Conservation (phyloP, 2,797 vertebrate species). For the Neosilurus mollespiculum region DNA sequence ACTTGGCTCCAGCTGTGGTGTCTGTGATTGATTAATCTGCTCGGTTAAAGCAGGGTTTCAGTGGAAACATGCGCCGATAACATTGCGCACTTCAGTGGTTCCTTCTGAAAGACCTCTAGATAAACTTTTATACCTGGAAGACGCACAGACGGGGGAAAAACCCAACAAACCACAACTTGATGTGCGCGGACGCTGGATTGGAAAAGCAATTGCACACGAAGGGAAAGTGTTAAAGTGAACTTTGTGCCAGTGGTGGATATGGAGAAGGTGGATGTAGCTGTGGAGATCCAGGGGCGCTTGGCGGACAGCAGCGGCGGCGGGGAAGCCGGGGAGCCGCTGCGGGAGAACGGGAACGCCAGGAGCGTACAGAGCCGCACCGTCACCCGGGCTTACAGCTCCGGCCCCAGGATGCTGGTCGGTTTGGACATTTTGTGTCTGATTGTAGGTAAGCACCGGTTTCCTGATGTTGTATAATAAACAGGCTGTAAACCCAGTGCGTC, state of each 20-base stretch:
- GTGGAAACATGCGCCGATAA: neutral
- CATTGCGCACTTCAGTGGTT: neutral
- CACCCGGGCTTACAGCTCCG: constrained; percentile 66
- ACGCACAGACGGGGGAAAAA: neutral
- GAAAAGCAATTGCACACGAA: neutral
- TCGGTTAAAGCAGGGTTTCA: neutral
- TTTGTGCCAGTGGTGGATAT: constrained; percentile 16
- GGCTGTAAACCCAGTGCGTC: neutral
- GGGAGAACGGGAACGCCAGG: constrained; percentile 73
- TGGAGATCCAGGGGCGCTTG: constrained; percentile 73
- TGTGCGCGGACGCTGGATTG: neutral
- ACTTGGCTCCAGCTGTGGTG: neutral
- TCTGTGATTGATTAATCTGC: constrained; percentile 27
- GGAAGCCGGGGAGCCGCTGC: constrained; percentile 65
- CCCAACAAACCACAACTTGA: neutral
- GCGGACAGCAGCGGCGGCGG: constrained; percentile 64
- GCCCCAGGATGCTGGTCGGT: constrained; percentile 74
- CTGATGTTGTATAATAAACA: too few relatives aligned
- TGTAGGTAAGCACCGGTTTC: constrained; percentile 70
- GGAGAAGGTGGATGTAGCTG: constrained; percentile 58
- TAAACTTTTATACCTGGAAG: neutral
- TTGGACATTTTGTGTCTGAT: constrained; percentile 76
- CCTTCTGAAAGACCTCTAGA: neutral
- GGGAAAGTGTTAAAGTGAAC: neutral
- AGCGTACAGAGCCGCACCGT: constrained; percentile 39